Percentiles rank a stretch among this genome's conserved stretches.
Conservation (phyloP, 2,888 invertebrate genomes). For the Tachina lurida region DNA sequence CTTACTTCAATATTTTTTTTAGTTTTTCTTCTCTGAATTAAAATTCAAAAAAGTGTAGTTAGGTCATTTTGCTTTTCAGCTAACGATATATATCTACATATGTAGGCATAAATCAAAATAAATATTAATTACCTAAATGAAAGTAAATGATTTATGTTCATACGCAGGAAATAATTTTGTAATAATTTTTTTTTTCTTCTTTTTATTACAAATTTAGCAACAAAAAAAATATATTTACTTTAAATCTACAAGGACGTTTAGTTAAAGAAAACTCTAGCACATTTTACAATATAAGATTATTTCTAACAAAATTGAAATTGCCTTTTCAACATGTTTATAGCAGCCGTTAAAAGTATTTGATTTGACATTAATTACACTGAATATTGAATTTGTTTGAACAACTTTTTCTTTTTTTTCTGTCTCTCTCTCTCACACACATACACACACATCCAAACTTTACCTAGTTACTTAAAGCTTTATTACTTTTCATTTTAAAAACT, state of each 20-base stretch:
- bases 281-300: background rate
- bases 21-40: too few species aligned
- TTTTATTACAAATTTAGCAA: background rate
- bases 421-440: too few species aligned
- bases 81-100: background rate
- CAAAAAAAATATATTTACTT: background rate
- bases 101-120: conserved; percentile 15
- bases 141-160: conserved; percentile 3
- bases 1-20: too few species aligned
- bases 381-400: conserved; percentile 14
- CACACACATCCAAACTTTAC: conserved; percentile 8
- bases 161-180: background rate
- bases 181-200: background rate
- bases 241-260: background rate
- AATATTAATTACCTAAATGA: conserved; percentile 15
- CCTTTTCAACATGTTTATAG: background rate
- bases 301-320: background rate
- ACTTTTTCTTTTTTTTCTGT: background rate
- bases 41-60: too few species aligned
- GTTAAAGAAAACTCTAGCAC: background rate
- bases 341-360: conserved; percentile 3
- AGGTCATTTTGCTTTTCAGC: too few species aligned
- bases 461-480: background rate
- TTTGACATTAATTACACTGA: conserved; percentile 42
- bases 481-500: conserved; percentile 38